These are phyloP conservation scores for Drosophila tropicalis DNA, from an alignment of 1,140 invertebrate species.

Conservation along the genomic window DNA sequence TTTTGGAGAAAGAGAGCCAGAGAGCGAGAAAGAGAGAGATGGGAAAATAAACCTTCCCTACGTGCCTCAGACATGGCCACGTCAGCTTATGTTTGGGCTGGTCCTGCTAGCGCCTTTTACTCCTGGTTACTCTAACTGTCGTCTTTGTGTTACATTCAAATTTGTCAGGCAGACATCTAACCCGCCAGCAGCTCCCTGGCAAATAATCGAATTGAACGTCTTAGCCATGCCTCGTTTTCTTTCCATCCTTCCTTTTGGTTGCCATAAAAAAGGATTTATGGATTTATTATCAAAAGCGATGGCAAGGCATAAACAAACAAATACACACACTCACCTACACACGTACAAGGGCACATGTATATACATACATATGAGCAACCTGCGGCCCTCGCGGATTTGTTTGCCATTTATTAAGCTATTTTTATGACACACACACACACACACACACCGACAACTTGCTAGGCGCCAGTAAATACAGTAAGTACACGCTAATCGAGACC, in stretches of 20 bases:
- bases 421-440: conserved; percentile 59
- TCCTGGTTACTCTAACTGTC: conserved; percentile 47
- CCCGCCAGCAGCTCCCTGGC: conserved; percentile 53
- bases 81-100: conserved; percentile 52
- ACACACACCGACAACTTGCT: background rate
- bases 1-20: conserved; percentile 12
- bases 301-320: conserved; percentile 38
- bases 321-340: conserved; percentile 18
- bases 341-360: background rate
- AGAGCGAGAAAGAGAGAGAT: too few species aligned
- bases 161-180: conserved; percentile 60
- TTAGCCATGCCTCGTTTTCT: conserved; percentile 53
- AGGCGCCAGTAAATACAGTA: conserved; percentile 51
- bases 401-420: conserved; percentile 79
- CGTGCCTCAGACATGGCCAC: conserved; percentile 53
- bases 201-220: conserved; percentile 73
- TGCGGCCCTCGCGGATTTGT: conserved; percentile 63
- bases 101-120: background rate
- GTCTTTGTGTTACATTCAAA: conserved; percentile 65
- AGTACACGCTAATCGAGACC: conserved; percentile 49
- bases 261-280: conserved; percentile 79
- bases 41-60: conserved; percentile 28
- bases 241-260: conserved; percentile 26
- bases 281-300: conserved; percentile 75
- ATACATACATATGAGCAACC: conserved; percentile 42